phyloP scores from a whole-genome alignment of 2,113 vertebrate genomes.

The Otolemur garnettii region DNA sequence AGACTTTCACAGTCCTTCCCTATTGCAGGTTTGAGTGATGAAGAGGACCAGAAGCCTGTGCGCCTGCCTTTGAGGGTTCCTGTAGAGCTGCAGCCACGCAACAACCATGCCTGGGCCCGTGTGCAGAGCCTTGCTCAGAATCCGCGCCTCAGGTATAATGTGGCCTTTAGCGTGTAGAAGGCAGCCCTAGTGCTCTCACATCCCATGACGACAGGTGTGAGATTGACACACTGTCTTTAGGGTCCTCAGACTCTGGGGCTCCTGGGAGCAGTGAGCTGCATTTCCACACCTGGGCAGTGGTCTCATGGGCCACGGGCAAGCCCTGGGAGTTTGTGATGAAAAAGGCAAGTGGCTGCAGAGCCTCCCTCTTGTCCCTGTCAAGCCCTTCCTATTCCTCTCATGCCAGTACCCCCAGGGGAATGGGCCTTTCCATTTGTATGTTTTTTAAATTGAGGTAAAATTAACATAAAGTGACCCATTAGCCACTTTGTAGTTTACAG shows the following conservation, averaged over 20 bases:
- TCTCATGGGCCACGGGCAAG: fast-evolving
- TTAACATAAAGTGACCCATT: not conserved
- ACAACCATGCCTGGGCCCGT: constrained; percentile 96
- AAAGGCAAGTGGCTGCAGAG: not conserved
- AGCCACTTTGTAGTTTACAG: not conserved
- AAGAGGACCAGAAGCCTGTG: constrained; percentile 99
- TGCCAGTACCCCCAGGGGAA: fast-evolving
- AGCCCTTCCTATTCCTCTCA: not conserved
- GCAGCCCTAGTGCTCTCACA: not conserved
- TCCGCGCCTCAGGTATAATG: constrained; percentile 95
- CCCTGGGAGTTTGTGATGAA: fast-evolving
- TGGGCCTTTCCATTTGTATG: not conserved
- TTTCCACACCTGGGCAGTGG: fast-evolving
- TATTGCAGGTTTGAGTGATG: constrained; percentile 94
- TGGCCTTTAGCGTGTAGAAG: fast-evolving
- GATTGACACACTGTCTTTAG: no score
- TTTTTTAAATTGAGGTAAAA: not conserved
- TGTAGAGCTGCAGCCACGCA: constrained; percentile 96
- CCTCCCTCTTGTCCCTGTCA: not conserved
- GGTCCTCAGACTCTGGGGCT: not conserved
- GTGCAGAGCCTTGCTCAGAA: constrained; percentile 99
- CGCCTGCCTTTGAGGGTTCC: constrained; percentile 96
- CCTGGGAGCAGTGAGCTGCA: not conserved
- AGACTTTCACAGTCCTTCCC: not conserved
- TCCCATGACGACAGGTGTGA: not conserved